These are phyloP conservation scores for Eucera pruinosa DNA, from an alignment of 2,888 invertebrate genomes.

Conservation along the genomic window DNA sequence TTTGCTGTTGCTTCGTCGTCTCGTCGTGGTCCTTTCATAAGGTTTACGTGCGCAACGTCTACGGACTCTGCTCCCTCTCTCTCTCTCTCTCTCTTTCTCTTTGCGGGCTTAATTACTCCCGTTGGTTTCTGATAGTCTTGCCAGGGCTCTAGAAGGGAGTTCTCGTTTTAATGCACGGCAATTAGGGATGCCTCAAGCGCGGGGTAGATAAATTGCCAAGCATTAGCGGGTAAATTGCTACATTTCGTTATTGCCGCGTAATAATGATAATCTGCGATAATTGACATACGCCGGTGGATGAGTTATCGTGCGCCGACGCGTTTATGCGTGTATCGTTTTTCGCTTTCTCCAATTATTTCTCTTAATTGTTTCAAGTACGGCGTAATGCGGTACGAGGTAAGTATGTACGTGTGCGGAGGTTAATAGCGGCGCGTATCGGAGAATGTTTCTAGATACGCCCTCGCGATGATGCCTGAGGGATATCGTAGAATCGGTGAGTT, in stretches of 20 bases:
- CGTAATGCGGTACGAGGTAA: no score
- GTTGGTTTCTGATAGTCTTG: constrained; percentile 3
- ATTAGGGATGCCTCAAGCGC: constrained; percentile 41
- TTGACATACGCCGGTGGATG: constrained; percentile 24
- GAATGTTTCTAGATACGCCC: no score
- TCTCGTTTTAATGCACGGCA: constrained; percentile 46
- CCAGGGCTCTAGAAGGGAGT: constrained; percentile 1
- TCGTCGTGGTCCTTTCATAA: constrained; percentile 5
- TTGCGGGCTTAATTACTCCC: constrained; percentile 40
- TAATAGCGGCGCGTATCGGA: constrained; percentile 1
- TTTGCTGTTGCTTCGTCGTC: background rate
- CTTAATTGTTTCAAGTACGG: background rate
- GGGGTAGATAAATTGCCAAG: constrained; percentile 36
- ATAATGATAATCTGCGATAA: constrained; percentile 46
- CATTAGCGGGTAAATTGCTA: constrained; percentile 40
- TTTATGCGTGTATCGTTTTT: background rate
- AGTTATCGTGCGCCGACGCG: constrained; percentile 23
- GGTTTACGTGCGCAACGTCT: background rate
- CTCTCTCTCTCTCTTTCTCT: background rate
- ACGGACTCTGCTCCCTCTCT: background rate
- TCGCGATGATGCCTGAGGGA: no score
- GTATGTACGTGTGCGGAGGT: no score
- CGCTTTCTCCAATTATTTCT: constrained; percentile 13
- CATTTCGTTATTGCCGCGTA: constrained; percentile 45
- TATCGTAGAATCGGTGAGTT: no score